A percentile compares a stretch with the other conserved stretches of the same genome.
Evolutionary conservation across 1,140 invertebrate genomes (phyloP).

Genomic region (Hydropsyche tenuis): DNA sequence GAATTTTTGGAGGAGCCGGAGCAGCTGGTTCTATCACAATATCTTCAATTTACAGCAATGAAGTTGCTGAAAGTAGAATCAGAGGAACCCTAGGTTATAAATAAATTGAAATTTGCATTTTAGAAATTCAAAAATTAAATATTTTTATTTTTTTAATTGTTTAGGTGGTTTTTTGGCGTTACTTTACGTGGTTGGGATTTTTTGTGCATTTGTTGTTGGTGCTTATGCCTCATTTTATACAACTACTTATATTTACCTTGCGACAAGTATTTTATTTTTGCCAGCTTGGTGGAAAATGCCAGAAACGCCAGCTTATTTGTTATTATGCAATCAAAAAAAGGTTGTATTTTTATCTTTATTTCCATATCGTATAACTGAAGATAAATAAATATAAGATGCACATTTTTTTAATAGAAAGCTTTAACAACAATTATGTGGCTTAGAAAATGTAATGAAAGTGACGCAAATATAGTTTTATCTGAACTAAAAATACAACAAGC

Average conservation of each 20-base stretch:
- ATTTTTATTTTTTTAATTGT: slow-evolving; percentile 36
- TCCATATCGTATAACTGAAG: background rate
- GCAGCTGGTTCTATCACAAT: slow-evolving; percentile 42
- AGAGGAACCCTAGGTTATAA: slow-evolving; percentile 34
- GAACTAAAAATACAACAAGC: slow-evolving; percentile 40
- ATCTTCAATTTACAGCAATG: slow-evolving; percentile 43
- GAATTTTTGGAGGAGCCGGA: slow-evolving; percentile 37
- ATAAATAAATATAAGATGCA: no score
- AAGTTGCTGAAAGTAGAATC: slow-evolving; percentile 36
- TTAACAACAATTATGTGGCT: slow-evolving; percentile 36
- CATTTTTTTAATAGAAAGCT: slow-evolving; percentile 38
- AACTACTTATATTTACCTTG: slow-evolving; percentile 13
- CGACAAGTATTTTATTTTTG: slow-evolving; percentile 17
- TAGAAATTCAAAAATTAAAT: slow-evolving; percentile 10
- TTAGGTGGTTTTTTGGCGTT: slow-evolving; percentile 43
- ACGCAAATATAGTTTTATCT: slow-evolving; percentile 6
- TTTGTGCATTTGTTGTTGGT: slow-evolving; percentile 40
- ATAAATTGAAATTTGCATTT: slow-evolving; percentile 1
- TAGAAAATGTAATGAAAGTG: slow-evolving; percentile 22
- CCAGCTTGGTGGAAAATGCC: slow-evolving; percentile 45
- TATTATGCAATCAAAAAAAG: slow-evolving; percentile 35
- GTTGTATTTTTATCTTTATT: no score
- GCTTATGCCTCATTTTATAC: slow-evolving; percentile 13
- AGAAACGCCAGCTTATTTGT: slow-evolving; percentile 41
- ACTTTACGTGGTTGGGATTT: slow-evolving; percentile 34